Percentiles rank a stretch among this genome's conserved stretches.
phyloP scores from a whole-genome alignment of 2,888 invertebrate genomes.

The Melieria crassipennis region DNA sequence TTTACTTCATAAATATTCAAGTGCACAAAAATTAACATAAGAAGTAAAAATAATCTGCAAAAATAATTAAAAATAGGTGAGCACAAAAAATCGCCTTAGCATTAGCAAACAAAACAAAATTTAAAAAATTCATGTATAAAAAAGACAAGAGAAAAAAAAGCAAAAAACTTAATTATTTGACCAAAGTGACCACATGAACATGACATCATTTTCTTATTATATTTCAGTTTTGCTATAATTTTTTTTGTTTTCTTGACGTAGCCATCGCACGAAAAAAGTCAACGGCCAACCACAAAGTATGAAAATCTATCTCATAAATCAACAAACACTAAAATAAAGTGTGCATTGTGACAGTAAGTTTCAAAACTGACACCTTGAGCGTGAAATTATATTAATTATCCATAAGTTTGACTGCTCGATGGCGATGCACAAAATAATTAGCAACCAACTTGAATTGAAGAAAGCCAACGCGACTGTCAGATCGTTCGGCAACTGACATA shows the following conservation, averaged over 20 bases:
- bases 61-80: no score
- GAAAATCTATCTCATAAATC: background rate
- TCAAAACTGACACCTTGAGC: background rate
- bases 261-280: no score
- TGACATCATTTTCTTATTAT: slow-evolving; percentile 28
- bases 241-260: background rate
- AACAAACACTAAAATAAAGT: background rate
- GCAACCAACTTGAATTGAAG: background rate
- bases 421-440: no score
- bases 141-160: background rate
- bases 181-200: slow-evolving; percentile 18
- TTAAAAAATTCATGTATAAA: slow-evolving; percentile 7
- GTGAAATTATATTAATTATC: no score
- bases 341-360: background rate
- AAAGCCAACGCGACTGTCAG: no score
- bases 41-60: background rate
- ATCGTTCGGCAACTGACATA: background rate
- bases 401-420: no score
- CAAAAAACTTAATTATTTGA: background rate
- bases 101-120: background rate
- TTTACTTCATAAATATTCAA: background rate
- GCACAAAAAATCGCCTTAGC: no score
- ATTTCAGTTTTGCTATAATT: background rate
- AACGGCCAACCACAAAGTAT: no score
- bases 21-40: slow-evolving; percentile 4